Percentiles rank a stretch among this genome's conserved stretches.
phyloP scores from a whole-genome alignment of 2,113 vertebrate genomes.

The Camelus dromedarius region DNA sequence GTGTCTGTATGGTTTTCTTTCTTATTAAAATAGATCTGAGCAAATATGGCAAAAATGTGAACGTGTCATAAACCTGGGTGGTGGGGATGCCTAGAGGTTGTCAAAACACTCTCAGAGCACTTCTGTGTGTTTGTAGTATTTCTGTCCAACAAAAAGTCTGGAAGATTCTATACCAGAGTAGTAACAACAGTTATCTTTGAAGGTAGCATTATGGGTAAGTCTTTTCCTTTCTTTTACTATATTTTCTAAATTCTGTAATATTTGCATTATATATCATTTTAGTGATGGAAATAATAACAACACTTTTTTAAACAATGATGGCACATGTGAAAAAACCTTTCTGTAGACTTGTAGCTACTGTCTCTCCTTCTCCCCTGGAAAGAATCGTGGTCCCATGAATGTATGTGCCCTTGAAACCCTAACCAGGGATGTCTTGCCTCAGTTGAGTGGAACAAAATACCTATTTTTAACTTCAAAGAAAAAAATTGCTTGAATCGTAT shows the following conservation, averaged over 20 bases:
- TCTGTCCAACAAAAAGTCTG: background rate
- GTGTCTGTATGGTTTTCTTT: background rate
- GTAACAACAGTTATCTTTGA: background rate
- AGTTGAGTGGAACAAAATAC: no score
- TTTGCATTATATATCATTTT: background rate
- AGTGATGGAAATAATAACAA: slow-evolving; percentile 19
- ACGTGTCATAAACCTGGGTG: background rate
- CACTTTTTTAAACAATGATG: background rate
- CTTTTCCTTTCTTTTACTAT: background rate
- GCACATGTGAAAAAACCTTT: background rate
- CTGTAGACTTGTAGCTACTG: background rate
- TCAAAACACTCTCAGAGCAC: background rate
- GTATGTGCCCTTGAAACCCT: no score
- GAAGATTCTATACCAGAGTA: background rate
- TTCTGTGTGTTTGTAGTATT: background rate
- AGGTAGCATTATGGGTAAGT: background rate
- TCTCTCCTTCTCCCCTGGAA: no score
- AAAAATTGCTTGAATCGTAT: background rate
- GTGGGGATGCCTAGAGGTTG: background rate
- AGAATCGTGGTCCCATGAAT: no score
- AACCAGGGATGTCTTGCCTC: no score
- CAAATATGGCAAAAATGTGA: background rate
- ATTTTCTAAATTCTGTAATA: slow-evolving; percentile 12
- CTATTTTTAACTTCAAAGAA: no score
- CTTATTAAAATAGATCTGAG: background rate